Conservation (phyloP, 2,113 vertebrate species). For the Gasterosteus nipponicus region DNA sequence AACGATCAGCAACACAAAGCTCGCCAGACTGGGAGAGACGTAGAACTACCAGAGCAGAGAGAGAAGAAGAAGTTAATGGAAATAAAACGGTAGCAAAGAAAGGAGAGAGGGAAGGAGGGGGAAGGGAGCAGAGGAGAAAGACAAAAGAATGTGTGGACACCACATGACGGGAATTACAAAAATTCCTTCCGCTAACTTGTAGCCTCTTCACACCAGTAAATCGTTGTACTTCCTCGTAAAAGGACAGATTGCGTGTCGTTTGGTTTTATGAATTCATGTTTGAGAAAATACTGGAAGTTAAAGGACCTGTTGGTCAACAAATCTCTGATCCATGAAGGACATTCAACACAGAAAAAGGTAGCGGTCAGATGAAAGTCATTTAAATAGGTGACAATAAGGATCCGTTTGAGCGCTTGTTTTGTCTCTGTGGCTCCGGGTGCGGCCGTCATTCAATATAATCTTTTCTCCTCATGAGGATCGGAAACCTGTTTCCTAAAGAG, state of each 20-base stretch:
- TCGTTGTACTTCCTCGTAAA: slow-evolving; percentile 12
- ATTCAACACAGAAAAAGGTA: no score
- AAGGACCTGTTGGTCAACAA: neutral
- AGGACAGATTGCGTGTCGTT: neutral
- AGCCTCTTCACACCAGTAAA: neutral
- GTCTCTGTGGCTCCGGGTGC: neutral
- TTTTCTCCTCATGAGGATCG: slow-evolving; percentile 5
- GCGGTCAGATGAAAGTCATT: neutral
- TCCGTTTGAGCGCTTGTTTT: neutral
- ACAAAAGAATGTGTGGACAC: neutral
- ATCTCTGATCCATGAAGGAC: neutral
- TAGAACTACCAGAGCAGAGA: slow-evolving; percentile 85
- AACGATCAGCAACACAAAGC: slow-evolving; percentile 91
- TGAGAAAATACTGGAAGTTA: neutral
- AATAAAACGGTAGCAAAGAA: neutral
- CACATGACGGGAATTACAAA: neutral
- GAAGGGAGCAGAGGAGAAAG: neutral
- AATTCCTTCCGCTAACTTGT: neutral
- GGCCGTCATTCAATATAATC: neutral
- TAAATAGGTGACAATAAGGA: neutral
- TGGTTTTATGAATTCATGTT: slow-evolving; percentile 6
- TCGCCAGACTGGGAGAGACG: slow-evolving; percentile 90
- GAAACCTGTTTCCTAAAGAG: slow-evolving; percentile 33
- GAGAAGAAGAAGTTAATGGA: neutral
- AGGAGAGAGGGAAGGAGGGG: neutral